Base-by-base conservation (phyloP, 1,140 invertebrate genomes). In the Drosophila pallidifrons region DNA sequence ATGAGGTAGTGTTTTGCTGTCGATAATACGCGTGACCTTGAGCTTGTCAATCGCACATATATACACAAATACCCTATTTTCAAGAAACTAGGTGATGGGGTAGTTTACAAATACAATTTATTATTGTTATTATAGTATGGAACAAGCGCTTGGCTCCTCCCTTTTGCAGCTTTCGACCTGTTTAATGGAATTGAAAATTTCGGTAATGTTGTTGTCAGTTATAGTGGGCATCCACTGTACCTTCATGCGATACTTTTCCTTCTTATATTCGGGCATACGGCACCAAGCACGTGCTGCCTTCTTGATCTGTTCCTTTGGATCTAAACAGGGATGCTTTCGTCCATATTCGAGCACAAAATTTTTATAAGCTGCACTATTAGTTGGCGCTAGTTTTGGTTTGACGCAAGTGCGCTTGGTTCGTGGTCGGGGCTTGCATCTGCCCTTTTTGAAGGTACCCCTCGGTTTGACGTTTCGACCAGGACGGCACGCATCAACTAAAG, bases 1-100 rank as follows among this genome's bases (percentile, higher is more conserved):
- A 79, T 74, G 83, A 88, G 79, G 77, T 91, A 82, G 55, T 47
- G 35, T 3, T 38, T 6, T 51, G 16, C 8, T 54, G 65, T 15
- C 8, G 35, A 38, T 70, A 77, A 73, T 68, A 69, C 74, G 20
- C 3, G 20, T 82, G 80, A 82, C 76, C 68, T 82, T 61, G 47
- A 55, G 32, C 30, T 47, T 49, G 45, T 49, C 45, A 11, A 63
- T 51, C 16, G 1, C 10, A 8, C 16, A 8, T 30, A 35, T 1
- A n/a, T 25, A 25, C 20, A 15, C 13, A 13, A 10, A 57, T 63
- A 52, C 60, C 47, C 60, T 52, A 32, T 13, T 28, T 2, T 13
- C 15, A 8, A 8, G 0, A 28, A 13, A 20, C n/a, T 35, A 5
- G 15, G 8, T n/a, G 11, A 10, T 20, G 3, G 47, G 60, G 46